A percentile compares a stretch with the other conserved stretches of the same genome.
Conservation (phyloP, 2,888 invertebrate species). For the Abrostola tripartita region DNA sequence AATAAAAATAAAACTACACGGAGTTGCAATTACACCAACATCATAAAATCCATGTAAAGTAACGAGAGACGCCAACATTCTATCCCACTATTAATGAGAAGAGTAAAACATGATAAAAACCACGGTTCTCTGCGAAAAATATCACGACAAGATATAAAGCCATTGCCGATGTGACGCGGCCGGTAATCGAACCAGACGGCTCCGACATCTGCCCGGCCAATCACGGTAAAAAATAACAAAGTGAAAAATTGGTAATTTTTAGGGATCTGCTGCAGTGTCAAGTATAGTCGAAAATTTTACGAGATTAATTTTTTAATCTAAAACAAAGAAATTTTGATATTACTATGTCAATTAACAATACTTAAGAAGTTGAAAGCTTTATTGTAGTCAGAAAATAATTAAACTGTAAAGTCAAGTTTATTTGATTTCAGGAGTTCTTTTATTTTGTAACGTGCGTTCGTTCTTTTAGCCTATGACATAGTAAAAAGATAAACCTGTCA, state of each 20-base stretch:
- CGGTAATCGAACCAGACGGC: slow-evolving; percentile 81
- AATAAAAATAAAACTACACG: slow-evolving; percentile 38
- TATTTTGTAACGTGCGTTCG: too few species aligned
- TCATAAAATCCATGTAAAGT: slow-evolving; percentile 54
- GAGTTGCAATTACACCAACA: slow-evolving; percentile 54
- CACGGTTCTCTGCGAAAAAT: slow-evolving; percentile 69
- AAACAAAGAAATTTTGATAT: too few species aligned
- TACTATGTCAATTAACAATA: too few species aligned
- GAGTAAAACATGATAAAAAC: slow-evolving; percentile 60
- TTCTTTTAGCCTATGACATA: not conserved
- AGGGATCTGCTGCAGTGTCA: slow-evolving; percentile 43
- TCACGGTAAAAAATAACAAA: slow-evolving; percentile 77
- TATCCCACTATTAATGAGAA: slow-evolving; percentile 55
- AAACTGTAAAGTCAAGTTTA: too few species aligned
- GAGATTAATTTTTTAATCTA: too few species aligned
- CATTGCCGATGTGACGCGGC: slow-evolving; percentile 76
- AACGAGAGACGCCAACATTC: slow-evolving; percentile 54
- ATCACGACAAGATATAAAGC: slow-evolving; percentile 81
- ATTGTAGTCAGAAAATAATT: too few species aligned
- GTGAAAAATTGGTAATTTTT: slow-evolving; percentile 70
- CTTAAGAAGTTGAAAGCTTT: too few species aligned
- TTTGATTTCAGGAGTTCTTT: too few species aligned
- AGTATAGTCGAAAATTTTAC: too few species aligned
- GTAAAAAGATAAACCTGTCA: too few species aligned
- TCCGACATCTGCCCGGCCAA: slow-evolving; percentile 78